Conservation (phyloP, 1,140 invertebrate genomes). For the Harlomillsia oculata region DNA sequence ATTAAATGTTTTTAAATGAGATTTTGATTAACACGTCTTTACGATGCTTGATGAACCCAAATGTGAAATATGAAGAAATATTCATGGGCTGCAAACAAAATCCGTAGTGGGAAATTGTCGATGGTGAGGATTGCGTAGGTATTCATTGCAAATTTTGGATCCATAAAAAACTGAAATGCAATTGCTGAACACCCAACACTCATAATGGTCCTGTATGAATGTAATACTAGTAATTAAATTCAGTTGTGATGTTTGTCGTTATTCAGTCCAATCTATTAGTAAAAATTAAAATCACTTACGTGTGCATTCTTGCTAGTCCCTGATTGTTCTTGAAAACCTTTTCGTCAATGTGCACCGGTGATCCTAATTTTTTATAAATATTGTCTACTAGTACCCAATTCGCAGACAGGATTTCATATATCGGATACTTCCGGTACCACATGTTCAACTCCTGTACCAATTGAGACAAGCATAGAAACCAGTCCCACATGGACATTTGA, state of each 20-base stretch:
- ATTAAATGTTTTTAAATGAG: too few relatives aligned
- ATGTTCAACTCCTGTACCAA: conserved; percentile 4
- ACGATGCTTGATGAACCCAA: conserved; percentile 6
- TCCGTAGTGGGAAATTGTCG: neutral
- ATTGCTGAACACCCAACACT: neutral
- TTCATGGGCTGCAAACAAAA: neutral
- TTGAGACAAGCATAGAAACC: conserved; percentile 2
- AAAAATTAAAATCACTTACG: too few relatives aligned
- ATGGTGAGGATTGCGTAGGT: neutral
- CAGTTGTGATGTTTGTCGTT: too few relatives aligned
- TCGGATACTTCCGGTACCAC: neutral
- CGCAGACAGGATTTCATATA: neutral
- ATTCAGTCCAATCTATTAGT: too few relatives aligned
- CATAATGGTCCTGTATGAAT: neutral
- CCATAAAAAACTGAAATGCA: neutral
- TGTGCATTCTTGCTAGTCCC: neutral
- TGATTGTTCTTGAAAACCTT: neutral
- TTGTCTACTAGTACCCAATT: neutral
- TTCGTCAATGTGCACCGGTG: neutral
- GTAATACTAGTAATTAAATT: too few relatives aligned
- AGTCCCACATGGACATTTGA: conserved; percentile 6
- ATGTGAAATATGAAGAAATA: neutral
- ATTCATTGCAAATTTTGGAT: neutral
- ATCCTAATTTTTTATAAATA: neutral
- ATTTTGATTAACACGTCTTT: too few relatives aligned